Evolutionary conservation across 2,113 vertebrate species (phyloP).

Genomic region (Otus sunia): DNA sequence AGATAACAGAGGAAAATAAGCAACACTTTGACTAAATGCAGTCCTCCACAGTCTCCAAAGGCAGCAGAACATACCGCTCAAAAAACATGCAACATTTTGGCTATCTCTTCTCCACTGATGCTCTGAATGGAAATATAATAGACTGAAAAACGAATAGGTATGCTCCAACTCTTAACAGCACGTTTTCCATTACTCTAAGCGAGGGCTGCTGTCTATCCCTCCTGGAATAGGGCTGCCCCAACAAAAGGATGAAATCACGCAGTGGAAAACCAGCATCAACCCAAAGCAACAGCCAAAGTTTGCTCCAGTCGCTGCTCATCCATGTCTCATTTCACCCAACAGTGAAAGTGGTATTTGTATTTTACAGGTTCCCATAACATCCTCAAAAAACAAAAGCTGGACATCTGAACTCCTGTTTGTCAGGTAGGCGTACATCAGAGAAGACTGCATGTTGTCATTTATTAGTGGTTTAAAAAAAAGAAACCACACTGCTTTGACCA

Average conservation of each 20-base stretch:
- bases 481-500: not conserved
- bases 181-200: constrained; percentile 20
- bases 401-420: not conserved
- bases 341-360: not conserved
- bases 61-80: constrained; percentile 17
- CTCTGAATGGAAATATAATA: constrained; percentile 61
- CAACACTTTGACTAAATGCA: constrained; percentile 54
- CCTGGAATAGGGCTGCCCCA: not conserved
- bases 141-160: constrained; percentile 45
- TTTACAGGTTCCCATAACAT: not conserved
- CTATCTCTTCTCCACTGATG: not conserved
- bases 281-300: constrained; percentile 24
- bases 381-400: not conserved
- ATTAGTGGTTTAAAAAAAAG: not conserved
- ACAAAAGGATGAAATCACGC: constrained; percentile 6
- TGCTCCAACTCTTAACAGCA: constrained; percentile 9
- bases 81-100: not conserved
- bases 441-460: not conserved
- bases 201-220: not conserved
- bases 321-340: not conserved
- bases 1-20: constrained; percentile 66
- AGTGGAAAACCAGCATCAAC: constrained; percentile 27
- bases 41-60: constrained; percentile 19
- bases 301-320: not conserved
- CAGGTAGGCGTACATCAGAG: not conserved